Percentiles rank a stretch among this genome's conserved stretches.
Conservation (phyloP, 1,140 invertebrate genomes). For the Lordiphosa collinella region DNA sequence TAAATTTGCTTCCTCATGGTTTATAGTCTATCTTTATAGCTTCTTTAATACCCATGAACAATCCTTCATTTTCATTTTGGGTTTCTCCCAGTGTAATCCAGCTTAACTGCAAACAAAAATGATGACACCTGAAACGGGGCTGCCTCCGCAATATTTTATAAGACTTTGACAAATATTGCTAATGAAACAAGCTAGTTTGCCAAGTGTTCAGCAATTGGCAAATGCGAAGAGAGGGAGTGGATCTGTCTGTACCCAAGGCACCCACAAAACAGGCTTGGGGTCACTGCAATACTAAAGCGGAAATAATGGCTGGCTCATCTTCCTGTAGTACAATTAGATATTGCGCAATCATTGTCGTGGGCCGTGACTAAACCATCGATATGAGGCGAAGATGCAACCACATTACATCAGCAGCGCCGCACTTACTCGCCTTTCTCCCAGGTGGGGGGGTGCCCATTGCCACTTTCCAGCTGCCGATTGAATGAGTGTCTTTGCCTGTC, state of each 20-base stretch:
- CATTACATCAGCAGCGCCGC: constrained; percentile 47
- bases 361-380: constrained; percentile 50
- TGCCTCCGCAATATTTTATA: constrained; percentile 46
- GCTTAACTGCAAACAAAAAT: constrained; percentile 24
- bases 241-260: background rate
- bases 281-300: constrained; percentile 24
- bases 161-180: constrained; percentile 64
- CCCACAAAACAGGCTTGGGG: background rate
- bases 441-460: too few species aligned
- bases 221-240: background rate
- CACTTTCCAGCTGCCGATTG: background rate
- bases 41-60: background rate
- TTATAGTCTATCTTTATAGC: too few species aligned
- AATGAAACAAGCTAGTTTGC: constrained; percentile 54
- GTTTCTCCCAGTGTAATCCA: constrained; percentile 30
- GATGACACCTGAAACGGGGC: constrained; percentile 59
- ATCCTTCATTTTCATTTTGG: background rate
- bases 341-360: constrained; percentile 51
- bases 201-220: constrained; percentile 17
- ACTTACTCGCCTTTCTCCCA: constrained; percentile 33
- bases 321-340: constrained; percentile 55
- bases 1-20: too few species aligned
- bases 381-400: constrained; percentile 52
- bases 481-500: background rate
- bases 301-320: constrained; percentile 47